These are phyloP conservation scores for Ceratina australensis DNA, from an alignment of 1,140 invertebrate species.

Conservation along the genomic window DNA sequence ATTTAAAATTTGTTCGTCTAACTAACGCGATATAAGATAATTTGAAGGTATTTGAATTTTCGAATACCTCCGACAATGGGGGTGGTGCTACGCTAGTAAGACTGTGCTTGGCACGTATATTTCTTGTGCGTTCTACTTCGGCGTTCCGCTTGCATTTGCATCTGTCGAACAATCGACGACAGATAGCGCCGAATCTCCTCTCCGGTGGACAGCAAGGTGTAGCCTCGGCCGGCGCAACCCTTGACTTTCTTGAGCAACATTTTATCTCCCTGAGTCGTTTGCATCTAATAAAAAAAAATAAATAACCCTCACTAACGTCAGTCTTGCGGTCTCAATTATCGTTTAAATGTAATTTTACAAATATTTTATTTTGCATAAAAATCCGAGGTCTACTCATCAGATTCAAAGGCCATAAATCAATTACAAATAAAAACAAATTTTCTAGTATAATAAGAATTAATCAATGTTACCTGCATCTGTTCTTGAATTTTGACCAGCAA, in stretches of 20 bases:
- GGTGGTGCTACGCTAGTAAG: conserved; percentile 76
- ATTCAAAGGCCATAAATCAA: too few species aligned
- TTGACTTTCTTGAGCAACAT: conserved; percentile 65
- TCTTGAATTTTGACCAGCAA: conserved; percentile 70
- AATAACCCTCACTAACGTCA: neutral
- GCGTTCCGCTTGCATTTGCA: conserved; percentile 63
- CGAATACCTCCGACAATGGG: conserved; percentile 72
- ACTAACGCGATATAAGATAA: too few species aligned
- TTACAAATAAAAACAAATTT: too few species aligned
- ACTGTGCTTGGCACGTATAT: conserved; percentile 77
- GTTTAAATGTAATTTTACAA: too few species aligned
- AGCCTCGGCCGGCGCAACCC: conserved; percentile 70
- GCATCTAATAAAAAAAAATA: conserved; percentile 59
- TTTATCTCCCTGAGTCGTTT: conserved; percentile 60
- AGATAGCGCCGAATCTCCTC: conserved; percentile 69
- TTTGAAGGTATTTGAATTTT: neutral
- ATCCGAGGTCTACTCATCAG: too few species aligned
- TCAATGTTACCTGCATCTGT: conserved; percentile 54
- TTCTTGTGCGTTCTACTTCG: conserved; percentile 66
- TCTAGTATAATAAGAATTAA: too few species aligned
- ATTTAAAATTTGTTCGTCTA: neutral
- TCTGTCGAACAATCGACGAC: conserved; percentile 66
- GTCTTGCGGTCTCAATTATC: too few species aligned
- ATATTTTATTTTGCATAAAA: too few species aligned
- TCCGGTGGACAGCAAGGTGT: conserved; percentile 70